Base-by-base conservation (phyloP, 1,140 invertebrate genomes). In the Anoplolepis gracilipes region DNA sequence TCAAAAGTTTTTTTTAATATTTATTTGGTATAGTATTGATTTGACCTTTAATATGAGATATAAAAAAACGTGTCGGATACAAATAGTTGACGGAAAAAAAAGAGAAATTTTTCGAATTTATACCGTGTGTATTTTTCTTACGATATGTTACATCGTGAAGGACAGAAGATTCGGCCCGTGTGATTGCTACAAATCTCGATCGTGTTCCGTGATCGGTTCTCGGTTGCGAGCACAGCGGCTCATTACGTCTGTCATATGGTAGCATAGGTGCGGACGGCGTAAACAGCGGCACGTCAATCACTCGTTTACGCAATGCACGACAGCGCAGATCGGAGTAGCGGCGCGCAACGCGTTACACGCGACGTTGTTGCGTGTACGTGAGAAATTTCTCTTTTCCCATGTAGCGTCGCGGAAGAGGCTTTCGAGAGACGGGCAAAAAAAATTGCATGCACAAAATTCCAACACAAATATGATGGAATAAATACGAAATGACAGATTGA, bases 281-380 rank as follows among this genome's bases (percentile, higher is more conserved):
- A 78, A 85, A 75, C 73, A 77, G 67, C 62, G 55, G 64, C 62
- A 67, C 78, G 77, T 88, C 84, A 70, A 59, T 86, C 77, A 69
- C 57, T 62, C 72, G 64, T 86, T 88, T 86, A 77, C 88, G 87
- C 78, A 89, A 89, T 53, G 30, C 70, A 84, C 70, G 55, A 61
- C 64, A 57, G 62, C 39, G 33, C 65, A 22, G 61, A 77, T 67
- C 62, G 22, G 76, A 10, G 76, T 28, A 25, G 10, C 76, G 64
- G 78, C 22, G 78, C 49, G 53, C 67, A 13, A 33, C 30, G 53
- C 62, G 49, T 70, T 76, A 67, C 70, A 76, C 67, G 28, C 78
- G 36, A 36, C 53, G 28, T 36, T 53, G 57, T 84, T 76, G 73
- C 72, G 57, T 42, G 81, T 77, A 84, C 81, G 59, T 65, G 81